Conservation (phyloP, 2,113 vertebrate species). For the Zapornia atra region DNA sequence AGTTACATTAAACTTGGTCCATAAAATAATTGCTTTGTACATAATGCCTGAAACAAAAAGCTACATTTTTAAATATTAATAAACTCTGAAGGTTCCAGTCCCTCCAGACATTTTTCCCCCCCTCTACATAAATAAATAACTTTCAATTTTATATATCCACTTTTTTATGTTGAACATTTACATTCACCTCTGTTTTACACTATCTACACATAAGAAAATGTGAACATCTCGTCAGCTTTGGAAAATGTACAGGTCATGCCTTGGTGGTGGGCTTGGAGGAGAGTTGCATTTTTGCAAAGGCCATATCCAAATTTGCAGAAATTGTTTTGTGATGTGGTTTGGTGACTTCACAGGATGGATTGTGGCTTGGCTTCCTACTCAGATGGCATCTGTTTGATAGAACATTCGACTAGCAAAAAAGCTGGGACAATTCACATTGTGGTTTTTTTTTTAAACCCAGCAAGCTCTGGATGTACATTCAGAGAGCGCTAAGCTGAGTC, state of each 20-base stretch:
- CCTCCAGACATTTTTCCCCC: slow-evolving; percentile 59
- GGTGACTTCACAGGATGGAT: slow-evolving; percentile 6
- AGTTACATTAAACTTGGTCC: slow-evolving; percentile 82
- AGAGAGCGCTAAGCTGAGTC: neutral
- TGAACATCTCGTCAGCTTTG: neutral
- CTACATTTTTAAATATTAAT: slow-evolving; percentile 86
- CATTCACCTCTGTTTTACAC: slow-evolving; percentile 79
- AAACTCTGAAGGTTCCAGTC: slow-evolving; percentile 83
- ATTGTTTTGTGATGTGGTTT: neutral
- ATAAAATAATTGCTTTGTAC: slow-evolving; percentile 80
- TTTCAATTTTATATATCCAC: slow-evolving; percentile 81
- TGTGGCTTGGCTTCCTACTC: slow-evolving; percentile 60
- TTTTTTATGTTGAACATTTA: slow-evolving; percentile 81
- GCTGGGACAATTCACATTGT: neutral
- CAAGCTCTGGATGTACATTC: slow-evolving; percentile 38
- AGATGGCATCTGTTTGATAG: neutral
- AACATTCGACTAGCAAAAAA: neutral
- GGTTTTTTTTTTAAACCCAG: neutral
- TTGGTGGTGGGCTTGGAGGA: slow-evolving; percentile 2
- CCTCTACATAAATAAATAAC: slow-evolving; percentile 92
- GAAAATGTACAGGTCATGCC: slow-evolving; percentile 22
- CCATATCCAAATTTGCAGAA: slow-evolving; percentile 24
- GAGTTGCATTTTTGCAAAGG: slow-evolving; percentile 30
- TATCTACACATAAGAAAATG: slow-evolving; percentile 83
- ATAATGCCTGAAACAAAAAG: slow-evolving; percentile 79